These are phyloP conservation scores for Tenthredo distinguenda DNA, from an alignment of 2,888 invertebrate species.

Conservation along the genomic window DNA sequence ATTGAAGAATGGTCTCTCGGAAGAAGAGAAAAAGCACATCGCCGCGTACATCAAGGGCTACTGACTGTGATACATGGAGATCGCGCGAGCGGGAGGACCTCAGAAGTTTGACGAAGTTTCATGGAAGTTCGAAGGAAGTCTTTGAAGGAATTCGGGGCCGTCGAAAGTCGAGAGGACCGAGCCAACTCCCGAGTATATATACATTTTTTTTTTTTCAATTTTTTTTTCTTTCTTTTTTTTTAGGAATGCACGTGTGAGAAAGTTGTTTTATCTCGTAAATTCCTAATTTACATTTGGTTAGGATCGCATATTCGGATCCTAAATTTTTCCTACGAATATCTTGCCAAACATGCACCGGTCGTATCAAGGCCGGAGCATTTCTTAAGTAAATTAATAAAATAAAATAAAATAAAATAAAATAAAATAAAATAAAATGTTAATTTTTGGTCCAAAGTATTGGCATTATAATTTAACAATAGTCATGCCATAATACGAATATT, in stretches of 20 bases:
- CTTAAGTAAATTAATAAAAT: constrained; percentile 36
- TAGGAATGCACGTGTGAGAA: constrained; percentile 10
- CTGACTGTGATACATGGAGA: constrained; percentile 77
- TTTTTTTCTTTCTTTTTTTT: background rate
- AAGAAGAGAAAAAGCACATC: constrained; percentile 89
- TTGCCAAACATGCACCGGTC: constrained; percentile 47
- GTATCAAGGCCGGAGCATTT: constrained; percentile 17
- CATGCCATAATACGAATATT: background rate
- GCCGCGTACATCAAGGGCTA: constrained; percentile 88
- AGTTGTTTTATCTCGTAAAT: constrained; percentile 23
- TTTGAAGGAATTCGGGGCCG: constrained; percentile 12
- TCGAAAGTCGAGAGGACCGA: constrained; percentile 9
- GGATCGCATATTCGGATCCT: constrained; percentile 11
- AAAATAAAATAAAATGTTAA: constrained; percentile 8
- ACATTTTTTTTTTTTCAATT: background rate
- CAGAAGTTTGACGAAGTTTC: constrained; percentile 21
- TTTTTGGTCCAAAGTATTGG: constrained; percentile 22
- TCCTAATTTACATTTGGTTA: constrained; percentile 19
- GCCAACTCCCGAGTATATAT: constrained; percentile 12
- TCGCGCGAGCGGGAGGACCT: constrained; percentile 36
- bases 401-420: constrained; percentile 16
- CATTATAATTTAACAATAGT: constrained; percentile 29
- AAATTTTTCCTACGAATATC: constrained; percentile 44
- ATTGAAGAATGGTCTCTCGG: constrained; percentile 88
- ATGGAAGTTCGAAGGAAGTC: constrained; percentile 14